Conservation (phyloP, 2,113 vertebrate species). For the Monopterus albus region DNA sequence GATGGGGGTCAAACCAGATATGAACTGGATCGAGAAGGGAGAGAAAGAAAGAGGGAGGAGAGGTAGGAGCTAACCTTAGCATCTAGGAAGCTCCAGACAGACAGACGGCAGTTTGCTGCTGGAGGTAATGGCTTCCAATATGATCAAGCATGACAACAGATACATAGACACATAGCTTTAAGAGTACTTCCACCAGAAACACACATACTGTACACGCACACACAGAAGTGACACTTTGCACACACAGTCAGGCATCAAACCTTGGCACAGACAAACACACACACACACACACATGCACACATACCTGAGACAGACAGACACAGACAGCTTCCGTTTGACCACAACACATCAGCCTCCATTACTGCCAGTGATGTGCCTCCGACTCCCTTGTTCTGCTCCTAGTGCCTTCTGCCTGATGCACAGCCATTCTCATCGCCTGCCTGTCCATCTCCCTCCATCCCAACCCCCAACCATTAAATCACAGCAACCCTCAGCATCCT, state of each 20-base stretch:
- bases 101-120: constrained; percentile 71
- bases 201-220: constrained; percentile 38
- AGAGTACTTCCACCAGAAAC: constrained; percentile 33
- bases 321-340: constrained; percentile 74
- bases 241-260: constrained; percentile 23
- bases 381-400: constrained; percentile 56
- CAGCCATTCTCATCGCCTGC: constrained; percentile 58
- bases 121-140: constrained; percentile 87
- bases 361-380: constrained; percentile 68
- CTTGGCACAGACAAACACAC: constrained; percentile 38
- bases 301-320: constrained; percentile 64
- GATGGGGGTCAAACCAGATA: constrained; percentile 42
- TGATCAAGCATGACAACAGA: constrained; percentile 77
- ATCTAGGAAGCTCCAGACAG: constrained; percentile 76
- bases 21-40: constrained; percentile 37
- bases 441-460: constrained; percentile 63
- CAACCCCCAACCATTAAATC: constrained; percentile 68
- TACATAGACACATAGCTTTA: constrained; percentile 77
- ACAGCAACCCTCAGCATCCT: constrained; percentile 56
- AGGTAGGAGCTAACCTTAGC: constrained; percentile 64
- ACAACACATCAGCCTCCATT: constrained; percentile 81
- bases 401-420: constrained; percentile 69
- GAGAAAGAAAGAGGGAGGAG: constrained; percentile 36
- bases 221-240: constrained; percentile 36
- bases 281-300: constrained; percentile 24